Conservation (phyloP, 2,113 vertebrate species). For the Tragelaphus buxtoni region DNA sequence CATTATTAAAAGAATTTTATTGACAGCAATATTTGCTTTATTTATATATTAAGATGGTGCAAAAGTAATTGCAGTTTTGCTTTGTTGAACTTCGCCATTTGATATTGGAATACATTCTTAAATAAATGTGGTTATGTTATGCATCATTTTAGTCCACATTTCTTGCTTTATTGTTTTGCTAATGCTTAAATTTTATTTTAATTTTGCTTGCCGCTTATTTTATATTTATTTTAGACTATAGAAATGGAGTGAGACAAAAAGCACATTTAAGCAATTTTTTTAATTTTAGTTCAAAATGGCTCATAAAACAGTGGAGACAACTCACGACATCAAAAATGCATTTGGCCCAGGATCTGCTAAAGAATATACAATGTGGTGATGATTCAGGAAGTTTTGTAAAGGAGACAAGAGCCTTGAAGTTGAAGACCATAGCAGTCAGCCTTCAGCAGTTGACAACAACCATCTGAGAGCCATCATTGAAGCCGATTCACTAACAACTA, state of each 20-base stretch:
- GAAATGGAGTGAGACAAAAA: neutral
- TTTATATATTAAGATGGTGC: neutral
- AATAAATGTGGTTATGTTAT: neutral
- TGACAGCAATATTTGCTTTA: neutral
- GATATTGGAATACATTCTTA: neutral
- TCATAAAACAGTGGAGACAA: neutral
- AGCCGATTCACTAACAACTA: neutral
- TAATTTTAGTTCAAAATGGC: neutral
- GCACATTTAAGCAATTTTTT: neutral
- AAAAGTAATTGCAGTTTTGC: neutral
- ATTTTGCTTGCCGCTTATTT: neutral
- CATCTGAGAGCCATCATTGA: fast-evolving
- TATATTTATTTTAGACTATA: neutral
- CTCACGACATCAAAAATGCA: neutral
- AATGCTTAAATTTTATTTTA: neutral
- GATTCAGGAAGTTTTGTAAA: neutral
- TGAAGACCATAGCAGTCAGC: neutral
- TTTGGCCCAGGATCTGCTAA: neutral
- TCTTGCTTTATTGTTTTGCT: neutral
- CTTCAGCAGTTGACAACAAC: neutral
- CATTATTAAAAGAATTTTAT: no score
- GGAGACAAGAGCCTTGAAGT: neutral
- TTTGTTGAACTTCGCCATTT: neutral
- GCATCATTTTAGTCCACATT: neutral
- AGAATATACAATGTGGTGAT: neutral